Evolutionary conservation across 2,797 vertebrate genomes (phyloP).

Genomic region (Merluccius polli): DNA sequence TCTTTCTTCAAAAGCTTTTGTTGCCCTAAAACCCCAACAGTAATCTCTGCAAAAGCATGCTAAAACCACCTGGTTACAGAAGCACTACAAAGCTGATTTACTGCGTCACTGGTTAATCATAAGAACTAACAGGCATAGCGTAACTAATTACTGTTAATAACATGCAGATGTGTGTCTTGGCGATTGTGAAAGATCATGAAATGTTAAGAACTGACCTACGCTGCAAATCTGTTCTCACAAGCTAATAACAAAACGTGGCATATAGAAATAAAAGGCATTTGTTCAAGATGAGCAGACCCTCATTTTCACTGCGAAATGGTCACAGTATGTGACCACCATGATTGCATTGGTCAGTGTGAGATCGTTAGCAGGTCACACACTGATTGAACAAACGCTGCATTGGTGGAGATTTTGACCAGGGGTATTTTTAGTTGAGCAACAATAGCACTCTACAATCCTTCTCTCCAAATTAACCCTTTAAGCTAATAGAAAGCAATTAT

Average conservation of each 20-base stretch:
- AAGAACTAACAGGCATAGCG: constrained; percentile 17
- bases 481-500: background rate
- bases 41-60: constrained; percentile 25
- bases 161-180: background rate
- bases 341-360: background rate
- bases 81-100: constrained; percentile 58
- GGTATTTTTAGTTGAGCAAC: background rate
- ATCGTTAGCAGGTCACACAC: background rate
- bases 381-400: background rate
- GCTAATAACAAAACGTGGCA: background rate
- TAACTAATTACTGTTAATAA: constrained; percentile 15
- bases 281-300: background rate
- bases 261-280: background rate
- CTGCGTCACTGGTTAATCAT: constrained; percentile 23
- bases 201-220: background rate
- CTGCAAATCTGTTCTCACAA: background rate
- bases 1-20: constrained; percentile 13
- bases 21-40: constrained; percentile 22
- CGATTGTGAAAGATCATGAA: background rate
- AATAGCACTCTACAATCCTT: background rate
- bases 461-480: background rate
- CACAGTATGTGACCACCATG: background rate
- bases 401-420: background rate
- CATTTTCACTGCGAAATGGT: background rate
- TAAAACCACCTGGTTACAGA: constrained; percentile 13